Percentiles rank a stretch among this genome's conserved stretches.
Conservation (phyloP, 2,888 invertebrate genomes). For the Hirtodrosophila cameraria region DNA sequence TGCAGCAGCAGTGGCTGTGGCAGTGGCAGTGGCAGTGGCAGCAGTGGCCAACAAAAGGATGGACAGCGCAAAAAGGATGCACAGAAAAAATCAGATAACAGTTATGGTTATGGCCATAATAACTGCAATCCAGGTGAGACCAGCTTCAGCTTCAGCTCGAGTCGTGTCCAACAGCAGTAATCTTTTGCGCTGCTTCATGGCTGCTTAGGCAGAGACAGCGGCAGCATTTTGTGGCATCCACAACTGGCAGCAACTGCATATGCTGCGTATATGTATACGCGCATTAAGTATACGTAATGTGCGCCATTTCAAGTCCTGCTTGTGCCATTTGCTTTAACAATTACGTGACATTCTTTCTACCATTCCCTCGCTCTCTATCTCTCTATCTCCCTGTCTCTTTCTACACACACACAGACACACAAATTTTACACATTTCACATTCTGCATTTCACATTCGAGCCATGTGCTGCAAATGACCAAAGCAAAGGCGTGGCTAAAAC, state of each 20-base stretch:
- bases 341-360: conserved; percentile 62
- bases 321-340: conserved; percentile 57
- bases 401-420: no score
- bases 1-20: conserved; percentile 31
- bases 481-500: conserved; percentile 12
- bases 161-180: conserved; percentile 25
- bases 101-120: conserved; percentile 77
- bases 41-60: conserved; percentile 14
- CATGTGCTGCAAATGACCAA: conserved; percentile 71
- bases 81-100: conserved; percentile 68
- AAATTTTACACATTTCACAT: conserved; percentile 19
- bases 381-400: neutral
- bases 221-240: no score
- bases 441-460: conserved; percentile 35
- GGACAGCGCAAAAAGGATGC: neutral
- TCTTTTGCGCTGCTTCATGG: conserved; percentile 27
- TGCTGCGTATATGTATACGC: conserved; percentile 63
- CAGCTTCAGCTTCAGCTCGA: conserved; percentile 11
- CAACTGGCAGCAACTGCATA: conserved; percentile 53
- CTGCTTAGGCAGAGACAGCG: conserved; percentile 51
- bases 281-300: conserved; percentile 52
- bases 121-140: conserved; percentile 65
- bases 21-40: no score
- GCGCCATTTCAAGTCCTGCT: conserved; percentile 32
- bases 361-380: neutral